Evolutionary conservation across 2,113 vertebrate genomes (phyloP).

Genomic region (Myiozetetes cayanensis): DNA sequence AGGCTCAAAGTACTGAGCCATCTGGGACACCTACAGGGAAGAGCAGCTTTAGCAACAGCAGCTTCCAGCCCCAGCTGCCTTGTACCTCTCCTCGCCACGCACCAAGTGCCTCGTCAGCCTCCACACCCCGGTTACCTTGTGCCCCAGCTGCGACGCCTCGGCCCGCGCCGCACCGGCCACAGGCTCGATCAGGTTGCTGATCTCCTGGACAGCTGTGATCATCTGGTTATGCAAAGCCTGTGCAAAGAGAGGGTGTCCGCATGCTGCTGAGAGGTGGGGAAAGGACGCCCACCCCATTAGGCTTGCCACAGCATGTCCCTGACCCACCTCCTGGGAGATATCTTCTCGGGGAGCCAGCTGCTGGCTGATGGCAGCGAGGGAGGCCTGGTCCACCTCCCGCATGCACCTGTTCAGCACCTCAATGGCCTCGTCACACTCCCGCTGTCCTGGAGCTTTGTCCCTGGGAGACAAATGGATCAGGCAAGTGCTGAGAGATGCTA

Average conservation of each 20-base stretch:
- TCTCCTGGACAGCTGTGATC: constrained; percentile 95
- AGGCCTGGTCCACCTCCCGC: constrained; percentile 94
- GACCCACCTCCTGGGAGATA: constrained; percentile 91
- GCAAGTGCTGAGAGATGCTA: neutral
- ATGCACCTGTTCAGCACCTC: constrained; percentile 91
- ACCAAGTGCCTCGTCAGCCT: rapidly evolving
- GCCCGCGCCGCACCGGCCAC: constrained; percentile 88
- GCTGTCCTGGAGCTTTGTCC: constrained; percentile 96
- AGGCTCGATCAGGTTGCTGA: constrained; percentile 92
- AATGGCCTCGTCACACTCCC: constrained; percentile 93
- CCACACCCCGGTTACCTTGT: constrained; percentile 81
- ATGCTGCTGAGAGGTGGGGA: rapidly evolving
- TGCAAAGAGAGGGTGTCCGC: neutral
- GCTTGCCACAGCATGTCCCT: neutral
- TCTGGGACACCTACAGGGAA: constrained; percentile 91
- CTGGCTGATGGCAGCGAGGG: constrained; percentile 94
- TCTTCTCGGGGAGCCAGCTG: constrained; percentile 91
- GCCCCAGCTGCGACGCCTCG: constrained; percentile 93
- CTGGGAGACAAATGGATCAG: constrained; percentile 64
- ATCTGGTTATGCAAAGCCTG: constrained; percentile 96
- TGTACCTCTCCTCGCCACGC: rapidly evolving
- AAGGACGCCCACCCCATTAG: rapidly evolving
- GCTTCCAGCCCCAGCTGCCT: neutral
- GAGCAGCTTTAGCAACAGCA: neutral
- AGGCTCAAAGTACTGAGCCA: constrained; percentile 96